Percentiles rank a stretch among this genome's conserved stretches.
Conservation (phyloP, 2,888 invertebrate genomes). For the Drosophila meridionalis region DNA sequence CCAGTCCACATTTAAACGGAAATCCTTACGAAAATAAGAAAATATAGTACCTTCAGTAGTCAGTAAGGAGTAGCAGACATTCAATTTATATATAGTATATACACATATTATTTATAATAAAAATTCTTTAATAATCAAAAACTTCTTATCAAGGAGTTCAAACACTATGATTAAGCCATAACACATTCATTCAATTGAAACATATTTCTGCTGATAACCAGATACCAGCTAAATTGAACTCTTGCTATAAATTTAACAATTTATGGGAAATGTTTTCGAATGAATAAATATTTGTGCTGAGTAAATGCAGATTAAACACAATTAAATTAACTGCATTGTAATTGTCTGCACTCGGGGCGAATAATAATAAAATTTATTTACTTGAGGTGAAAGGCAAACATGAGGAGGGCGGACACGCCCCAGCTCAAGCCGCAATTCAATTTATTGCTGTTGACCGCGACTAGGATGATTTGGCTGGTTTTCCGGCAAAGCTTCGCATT, state of each 20-base stretch:
- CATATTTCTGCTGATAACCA: neutral
- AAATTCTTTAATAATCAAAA: neutral
- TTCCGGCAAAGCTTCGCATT: slow-evolving; percentile 44
- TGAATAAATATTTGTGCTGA: slow-evolving; percentile 24
- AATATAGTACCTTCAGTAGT: too few species aligned
- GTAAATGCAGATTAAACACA: slow-evolving; percentile 41
- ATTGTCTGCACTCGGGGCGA: slow-evolving; percentile 46
- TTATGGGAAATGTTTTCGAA: neutral
- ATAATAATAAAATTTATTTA: slow-evolving; percentile 61
- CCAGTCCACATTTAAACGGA: too few species aligned
- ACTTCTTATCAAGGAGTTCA: neutral
- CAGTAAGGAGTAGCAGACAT: too few species aligned
- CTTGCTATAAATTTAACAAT: neutral
- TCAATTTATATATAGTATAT: neutral
- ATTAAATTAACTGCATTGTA: slow-evolving; percentile 63
- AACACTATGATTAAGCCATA: neutral
- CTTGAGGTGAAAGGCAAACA: slow-evolving; percentile 6
- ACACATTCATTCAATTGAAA: neutral
- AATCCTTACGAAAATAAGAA: too few species aligned
- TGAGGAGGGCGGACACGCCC: neutral
- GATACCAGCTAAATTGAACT: too few species aligned
- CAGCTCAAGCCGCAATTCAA: slow-evolving; percentile 60
- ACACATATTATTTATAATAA: neutral
- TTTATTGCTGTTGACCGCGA: slow-evolving; percentile 74
- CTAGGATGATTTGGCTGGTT: slow-evolving; percentile 49